Percentiles rank a stretch among this genome's conserved stretches.
These are phyloP conservation scores for Cynaeus angustus DNA, from an alignment of 2,888 invertebrate genomes.

Conservation along the genomic window DNA sequence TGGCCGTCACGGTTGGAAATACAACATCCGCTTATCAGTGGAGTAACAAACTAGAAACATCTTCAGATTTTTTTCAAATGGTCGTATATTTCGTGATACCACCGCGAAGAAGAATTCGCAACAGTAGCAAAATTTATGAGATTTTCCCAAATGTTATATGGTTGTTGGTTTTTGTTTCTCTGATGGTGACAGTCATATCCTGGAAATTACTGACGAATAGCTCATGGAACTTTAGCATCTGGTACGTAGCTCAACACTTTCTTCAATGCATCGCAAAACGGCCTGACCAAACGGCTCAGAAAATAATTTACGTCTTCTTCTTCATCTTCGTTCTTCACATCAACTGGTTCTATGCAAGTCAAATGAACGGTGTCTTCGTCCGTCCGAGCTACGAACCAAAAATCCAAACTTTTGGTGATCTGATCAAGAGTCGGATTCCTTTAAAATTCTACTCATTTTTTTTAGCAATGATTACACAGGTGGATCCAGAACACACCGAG, in stretches of 20 bases:
- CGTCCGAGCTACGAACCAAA: constrained; percentile 5
- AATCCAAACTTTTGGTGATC: background rate
- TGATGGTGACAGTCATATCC: background rate
- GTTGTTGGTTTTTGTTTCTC: background rate
- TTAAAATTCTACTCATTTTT: background rate
- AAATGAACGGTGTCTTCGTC: background rate
- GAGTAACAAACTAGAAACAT: background rate
- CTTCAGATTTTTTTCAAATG: background rate
- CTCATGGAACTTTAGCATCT: background rate
- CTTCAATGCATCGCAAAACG: background rate
- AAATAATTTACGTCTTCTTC: background rate
- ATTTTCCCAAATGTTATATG: background rate
- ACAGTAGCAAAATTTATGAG: background rate
- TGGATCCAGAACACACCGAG: background rate
- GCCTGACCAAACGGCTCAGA: background rate
- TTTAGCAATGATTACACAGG: background rate
- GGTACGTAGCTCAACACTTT: background rate
- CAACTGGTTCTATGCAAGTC: background rate
- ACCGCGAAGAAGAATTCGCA: background rate
- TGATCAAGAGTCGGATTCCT: background rate
- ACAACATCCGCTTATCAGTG: background rate
- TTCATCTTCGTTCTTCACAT: background rate
- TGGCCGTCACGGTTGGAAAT: background rate
- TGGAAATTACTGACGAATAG: background rate
- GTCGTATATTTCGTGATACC: background rate